Base-by-base conservation (phyloP, 1,140 invertebrate genomes). In the Calliphora vicina region DNA sequence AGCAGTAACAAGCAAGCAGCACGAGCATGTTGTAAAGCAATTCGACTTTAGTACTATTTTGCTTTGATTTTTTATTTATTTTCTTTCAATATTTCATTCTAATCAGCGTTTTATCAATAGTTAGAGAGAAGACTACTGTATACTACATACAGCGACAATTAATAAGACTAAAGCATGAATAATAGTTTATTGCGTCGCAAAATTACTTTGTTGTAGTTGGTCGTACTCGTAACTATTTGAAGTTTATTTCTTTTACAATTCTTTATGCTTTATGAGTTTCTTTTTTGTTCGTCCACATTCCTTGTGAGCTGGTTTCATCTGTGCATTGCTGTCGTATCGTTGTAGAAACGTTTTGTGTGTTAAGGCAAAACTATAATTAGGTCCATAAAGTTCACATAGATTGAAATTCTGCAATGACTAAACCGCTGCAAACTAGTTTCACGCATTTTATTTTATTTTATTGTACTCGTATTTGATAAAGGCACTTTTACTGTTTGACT, bases 361-460 rank as follows among this genome's bases (percentile, higher is more conserved):
- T 78, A 78, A 78, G 74, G 74, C 74, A 78, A 78, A 78, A 78
- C 74, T 78, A 78, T 78, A 78, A 78, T 78, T 78, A 78, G 74
- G 74, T 78, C 74, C 74, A 78, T 78, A 78, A 78, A 78, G 74
- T 78, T 78, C 74, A 78, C 74, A 78, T 78, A 78, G 43, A 57
- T 57, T 57, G 50, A 17, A 25, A 67, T 67, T 67, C 20, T 67
- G 61, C 61, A 67, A 23, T 67, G 61, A 23, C 20, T 10, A 23
- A 67, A 67, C 61, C 20, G 61, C n/a, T n/a, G 23, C 12, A 67
- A 67, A 67, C 61, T 67, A 23, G 61, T 67, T 67, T 67, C 50
- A 57, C 50, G 61, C 20, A 67, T 20, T 67, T 67, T 25, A 67
- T 35, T 35, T 5, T 35, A 35, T 35, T 35, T n/a, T n/a, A n/a